Percentiles rank a stretch among this genome's conserved stretches.
These are phyloP conservation scores for Zonitis immaculata DNA, from an alignment of 2,888 invertebrate species.

Conservation along the genomic window DNA sequence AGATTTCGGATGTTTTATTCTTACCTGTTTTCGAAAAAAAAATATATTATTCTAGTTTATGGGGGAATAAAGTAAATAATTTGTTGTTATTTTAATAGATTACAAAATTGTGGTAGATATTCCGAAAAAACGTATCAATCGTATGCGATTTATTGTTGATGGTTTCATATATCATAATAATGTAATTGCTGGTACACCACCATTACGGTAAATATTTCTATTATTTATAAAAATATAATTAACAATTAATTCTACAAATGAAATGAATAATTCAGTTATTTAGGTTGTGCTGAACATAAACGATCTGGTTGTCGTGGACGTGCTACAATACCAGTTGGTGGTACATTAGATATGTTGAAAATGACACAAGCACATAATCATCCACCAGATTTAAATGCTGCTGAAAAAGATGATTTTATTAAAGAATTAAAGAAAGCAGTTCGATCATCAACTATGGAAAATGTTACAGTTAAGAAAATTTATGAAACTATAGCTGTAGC, in stretches of 20 bases:
- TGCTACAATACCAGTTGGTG: conserved; percentile 38
- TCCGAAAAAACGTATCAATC: conserved; percentile 28
- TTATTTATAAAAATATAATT: background rate
- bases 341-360: conserved; percentile 29
- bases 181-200: conserved; percentile 36
- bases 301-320: conserved; percentile 38
- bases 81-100: conserved; percentile 24
- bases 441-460: conserved; percentile 21
- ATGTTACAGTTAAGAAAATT: conserved; percentile 34
- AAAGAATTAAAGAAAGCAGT: conserved; percentile 35
- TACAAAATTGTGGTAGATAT: conserved; percentile 6
- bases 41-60: too few species aligned
- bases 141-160: conserved; percentile 36
- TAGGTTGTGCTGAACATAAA: conserved; percentile 40
- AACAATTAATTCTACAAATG: background rate
- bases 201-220: conserved; percentile 37
- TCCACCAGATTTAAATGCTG: conserved; percentile 37
- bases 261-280: conserved; percentile 26
- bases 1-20: background rate
- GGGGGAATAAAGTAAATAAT: conserved; percentile 4
- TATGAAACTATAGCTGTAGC: conserved; percentile 38
- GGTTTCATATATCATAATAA: conserved; percentile 43
- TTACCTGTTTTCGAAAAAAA: too few species aligned
- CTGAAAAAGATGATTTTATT: conserved; percentile 36
- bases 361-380: conserved; percentile 41